Percentiles rank a stretch among this genome's conserved stretches.
Conservation (phyloP, 1,140 invertebrate species). For the Magallana angulata region DNA sequence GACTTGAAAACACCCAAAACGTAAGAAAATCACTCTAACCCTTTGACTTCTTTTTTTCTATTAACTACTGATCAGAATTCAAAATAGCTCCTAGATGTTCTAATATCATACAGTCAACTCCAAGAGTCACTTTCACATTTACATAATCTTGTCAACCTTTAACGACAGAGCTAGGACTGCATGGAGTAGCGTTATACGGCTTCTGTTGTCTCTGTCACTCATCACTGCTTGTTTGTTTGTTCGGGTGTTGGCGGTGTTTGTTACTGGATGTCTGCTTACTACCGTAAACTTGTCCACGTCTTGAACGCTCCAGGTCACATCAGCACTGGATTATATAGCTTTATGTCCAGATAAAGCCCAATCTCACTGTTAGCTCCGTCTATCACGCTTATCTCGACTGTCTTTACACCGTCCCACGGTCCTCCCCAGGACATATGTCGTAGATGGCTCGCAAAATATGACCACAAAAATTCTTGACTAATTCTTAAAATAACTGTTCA, state of each 20-base stretch:
- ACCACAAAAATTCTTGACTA: background rate
- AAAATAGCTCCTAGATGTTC: background rate
- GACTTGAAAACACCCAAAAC: background rate
- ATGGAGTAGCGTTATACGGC: background rate
- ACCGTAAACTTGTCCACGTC: background rate
- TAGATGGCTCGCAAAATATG: background rate
- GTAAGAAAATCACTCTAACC: background rate
- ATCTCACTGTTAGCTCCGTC: background rate
- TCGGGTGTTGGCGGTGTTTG: slow-evolving; percentile 2
- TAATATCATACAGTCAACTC: background rate
- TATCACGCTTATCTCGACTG: background rate
- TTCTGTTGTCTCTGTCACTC: background rate
- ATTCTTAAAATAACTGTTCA: no score
- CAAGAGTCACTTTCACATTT: background rate
- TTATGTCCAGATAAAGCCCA: background rate
- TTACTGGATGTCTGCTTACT: background rate
- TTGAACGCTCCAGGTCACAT: background rate
- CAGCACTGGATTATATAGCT: background rate
- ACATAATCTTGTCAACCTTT: background rate
- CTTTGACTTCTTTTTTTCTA: background rate
- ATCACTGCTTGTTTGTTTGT: background rate
- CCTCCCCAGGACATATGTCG: background rate
- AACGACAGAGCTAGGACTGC: background rate
- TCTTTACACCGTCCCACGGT: background rate
- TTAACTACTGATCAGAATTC: slow-evolving; percentile 5